Evolutionary conservation across 2,797 vertebrate species (phyloP), one percentile per base, ranked within the genome.

Genomic region (Typhlichthys subterraneus): DNA sequence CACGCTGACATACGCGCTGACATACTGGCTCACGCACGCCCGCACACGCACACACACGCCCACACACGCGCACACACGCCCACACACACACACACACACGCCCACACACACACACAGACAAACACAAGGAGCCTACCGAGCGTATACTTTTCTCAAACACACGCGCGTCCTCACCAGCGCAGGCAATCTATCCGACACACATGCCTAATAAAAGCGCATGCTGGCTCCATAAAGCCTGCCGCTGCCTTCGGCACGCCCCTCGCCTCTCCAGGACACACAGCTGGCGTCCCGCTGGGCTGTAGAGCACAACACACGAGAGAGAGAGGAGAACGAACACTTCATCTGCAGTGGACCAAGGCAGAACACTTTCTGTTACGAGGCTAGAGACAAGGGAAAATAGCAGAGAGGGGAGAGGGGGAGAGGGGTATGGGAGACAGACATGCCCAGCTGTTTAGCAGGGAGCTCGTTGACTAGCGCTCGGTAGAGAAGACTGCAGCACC

Each of bases 391-490:
- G 29, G 55, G 64, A 52, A 17, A 45, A 46, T 8, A 46, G 49
- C 12, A 45, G 59, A 8, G 45, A 57, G 53, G 23, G 66, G 59
- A 48, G 42, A 31, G 38, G 65, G 54, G 60, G 63, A 56, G 64
- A 66, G 75, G 70, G 75, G 60, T 72, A 82, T 75, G 79, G 70
- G 76, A 81, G 68, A 76, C 77, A 61, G 70, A 64, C 67, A 70
- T 45, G 79, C 76, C 70, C 76, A 66, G 70, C 76, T 70, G 81
- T 79, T 81, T 80, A 69, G 45, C 59, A 80, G 17, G 64, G 72
- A 52, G 80, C 69, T 75, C 53, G 23, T 66, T 57, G 70, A 66
- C 63, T 69, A 72, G 70, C 78, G 59, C 58, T 68, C 57, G 67
- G 3, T 23, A 23, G 56, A 72, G 77, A 54, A 78, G 57, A 69